phyloP scores from a whole-genome alignment of 2,113 vertebrate genomes.

The Bettongia penicillata region DNA sequence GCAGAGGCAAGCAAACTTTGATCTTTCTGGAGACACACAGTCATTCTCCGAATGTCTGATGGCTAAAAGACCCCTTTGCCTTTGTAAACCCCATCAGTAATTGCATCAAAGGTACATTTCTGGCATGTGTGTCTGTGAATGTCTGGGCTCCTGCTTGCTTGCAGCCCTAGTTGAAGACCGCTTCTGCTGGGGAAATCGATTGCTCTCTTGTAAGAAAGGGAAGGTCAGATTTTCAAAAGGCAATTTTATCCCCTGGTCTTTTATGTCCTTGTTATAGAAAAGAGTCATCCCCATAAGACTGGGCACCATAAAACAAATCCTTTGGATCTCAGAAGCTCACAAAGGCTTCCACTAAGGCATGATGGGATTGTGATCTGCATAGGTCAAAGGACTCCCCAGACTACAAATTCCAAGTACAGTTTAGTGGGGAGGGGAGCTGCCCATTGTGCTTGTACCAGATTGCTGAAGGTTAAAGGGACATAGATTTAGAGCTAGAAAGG shows the following conservation, averaged over 20 bases:
- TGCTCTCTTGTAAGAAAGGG: background rate
- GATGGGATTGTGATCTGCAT: background rate
- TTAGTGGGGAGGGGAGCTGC: background rate
- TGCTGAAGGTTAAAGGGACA: background rate
- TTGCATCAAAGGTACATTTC: background rate
- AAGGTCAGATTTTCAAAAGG: background rate
- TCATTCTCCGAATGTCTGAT: background rate
- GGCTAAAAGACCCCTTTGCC: background rate
- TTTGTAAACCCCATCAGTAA: slow-evolving; percentile 1
- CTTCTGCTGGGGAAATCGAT: background rate
- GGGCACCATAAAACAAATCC: background rate
- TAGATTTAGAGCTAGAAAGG: background rate
- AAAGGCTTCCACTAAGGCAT: background rate
- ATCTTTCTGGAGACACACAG: background rate
- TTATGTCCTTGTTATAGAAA: background rate
- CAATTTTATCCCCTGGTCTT: background rate
- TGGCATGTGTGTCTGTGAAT: background rate
- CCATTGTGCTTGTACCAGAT: background rate
- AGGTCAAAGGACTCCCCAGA: background rate
- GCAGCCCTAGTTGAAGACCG: background rate
- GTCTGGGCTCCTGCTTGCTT: background rate
- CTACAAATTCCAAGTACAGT: background rate
- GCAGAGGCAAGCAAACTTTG: background rate
- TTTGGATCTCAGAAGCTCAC: background rate
- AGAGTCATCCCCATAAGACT: background rate